These are phyloP conservation scores for Nycticebus coucang DNA, from an alignment of 2,113 vertebrate genomes.

Conservation along the genomic window DNA sequence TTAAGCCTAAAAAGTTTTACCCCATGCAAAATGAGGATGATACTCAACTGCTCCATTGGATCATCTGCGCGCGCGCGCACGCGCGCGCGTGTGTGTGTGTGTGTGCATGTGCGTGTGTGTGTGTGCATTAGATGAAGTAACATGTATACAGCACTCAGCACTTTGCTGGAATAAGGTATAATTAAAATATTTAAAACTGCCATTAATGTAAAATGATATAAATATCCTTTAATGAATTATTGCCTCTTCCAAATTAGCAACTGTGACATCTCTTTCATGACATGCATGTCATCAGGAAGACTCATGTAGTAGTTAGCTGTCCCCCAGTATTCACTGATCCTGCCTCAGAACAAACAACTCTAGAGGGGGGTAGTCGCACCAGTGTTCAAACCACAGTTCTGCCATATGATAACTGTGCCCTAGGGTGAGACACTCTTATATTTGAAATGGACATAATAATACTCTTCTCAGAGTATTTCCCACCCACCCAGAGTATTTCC, in stretches of 20 bases:
- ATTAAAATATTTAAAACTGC: not conserved
- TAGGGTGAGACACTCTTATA: not conserved
- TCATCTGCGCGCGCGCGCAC: not conserved
- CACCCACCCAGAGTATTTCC: too few species aligned
- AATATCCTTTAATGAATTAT: not conserved
- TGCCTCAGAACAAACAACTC: not conserved
- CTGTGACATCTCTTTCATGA: not conserved
- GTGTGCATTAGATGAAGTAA: not conserved
- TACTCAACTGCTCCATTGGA: not conserved
- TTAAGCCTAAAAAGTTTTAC: not conserved
- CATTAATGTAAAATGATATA: not conserved
- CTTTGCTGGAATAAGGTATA: not conserved
- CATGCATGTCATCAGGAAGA: not conserved
- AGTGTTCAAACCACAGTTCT: not conserved
- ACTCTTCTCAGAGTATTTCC: not conserved
- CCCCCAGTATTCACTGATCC: not conserved
- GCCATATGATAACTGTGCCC: not conserved
- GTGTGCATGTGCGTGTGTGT: not conserved
- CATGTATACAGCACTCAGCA: not conserved
- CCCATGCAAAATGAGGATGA: not conserved
- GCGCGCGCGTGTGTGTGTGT: not conserved
- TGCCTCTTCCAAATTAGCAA: not conserved
- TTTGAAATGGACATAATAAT: not conserved
- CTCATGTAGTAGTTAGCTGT: not conserved
- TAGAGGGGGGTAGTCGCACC: too few species aligned